Evolutionary conservation across 2,888 invertebrate genomes (phyloP), one percentile per base, ranked within the genome.

Genomic region (Drosophila birchii): DNA sequence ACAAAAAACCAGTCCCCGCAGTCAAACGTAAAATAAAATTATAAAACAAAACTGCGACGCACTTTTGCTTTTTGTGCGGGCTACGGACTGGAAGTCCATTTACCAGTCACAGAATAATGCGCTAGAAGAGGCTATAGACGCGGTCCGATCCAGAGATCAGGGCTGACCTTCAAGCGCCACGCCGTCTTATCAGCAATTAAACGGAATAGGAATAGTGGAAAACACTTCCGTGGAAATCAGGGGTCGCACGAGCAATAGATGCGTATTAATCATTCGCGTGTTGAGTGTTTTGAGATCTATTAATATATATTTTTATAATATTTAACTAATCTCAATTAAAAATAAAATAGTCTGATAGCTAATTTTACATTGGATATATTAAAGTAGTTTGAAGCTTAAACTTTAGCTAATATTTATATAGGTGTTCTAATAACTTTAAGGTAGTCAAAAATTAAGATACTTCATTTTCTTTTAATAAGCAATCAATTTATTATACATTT

Each of bases 1-100:
- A 53, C 45, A 56, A 79, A 79, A 79, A 87, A 87, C 88, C 79
- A 54, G 81, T 87, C 73, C 14, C 68, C 16, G 57, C 44, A 55
- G 32, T 43, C 47, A 62, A 68, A 59, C 53, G 26, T 64, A 53
- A 58, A 74, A 56, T 26, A 14, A 26, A 59, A 39, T 51, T 32
- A 32, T 44, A 32, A 72, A 81, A 63, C 62, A 43, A 72, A 81
- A 57, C 70, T 82, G 72, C 88, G 81, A 77, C 86, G 86, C 79
- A 85, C 77, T 75, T 75, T 75, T 49, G 29, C 20, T 73, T 73
- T 54, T 59, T 66, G 51, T 58, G 57, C 68, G 51, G 9, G 49
- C 57, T 14, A 43, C 54, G 53, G 18, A 72, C 53, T 72, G 57
- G 53, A 75, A 66, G 51, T 32, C 51, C 57, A 64, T 66, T 67